phyloP scores from a whole-genome alignment of 2,888 invertebrate species.

The Leptopilina myrica region DNA sequence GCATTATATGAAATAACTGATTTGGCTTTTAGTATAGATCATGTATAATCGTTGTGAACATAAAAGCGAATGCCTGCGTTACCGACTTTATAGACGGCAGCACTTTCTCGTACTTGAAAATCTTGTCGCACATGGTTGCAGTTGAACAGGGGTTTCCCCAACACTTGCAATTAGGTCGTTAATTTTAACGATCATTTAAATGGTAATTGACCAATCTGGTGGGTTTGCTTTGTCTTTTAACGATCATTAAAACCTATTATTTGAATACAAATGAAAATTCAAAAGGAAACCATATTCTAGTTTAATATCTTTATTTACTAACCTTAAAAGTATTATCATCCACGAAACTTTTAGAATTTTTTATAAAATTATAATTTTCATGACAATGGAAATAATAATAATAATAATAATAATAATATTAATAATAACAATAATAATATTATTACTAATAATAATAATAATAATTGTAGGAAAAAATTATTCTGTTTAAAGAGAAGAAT shows the following conservation, averaged over 20 bases:
- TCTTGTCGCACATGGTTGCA: slow-evolving; percentile 12
- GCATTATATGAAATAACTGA: neutral
- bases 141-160: slow-evolving; percentile 15
- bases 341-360: neutral
- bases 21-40: neutral
- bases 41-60: slow-evolving; percentile 7
- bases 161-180: slow-evolving; percentile 16
- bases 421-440: too few relatives aligned
- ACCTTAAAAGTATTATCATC: too few relatives aligned
- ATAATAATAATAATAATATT: too few relatives aligned
- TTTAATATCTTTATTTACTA: slow-evolving; percentile 15
- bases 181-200: slow-evolving; percentile 24
- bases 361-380: neutral
- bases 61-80: slow-evolving; percentile 28
- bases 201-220: slow-evolving; percentile 32
- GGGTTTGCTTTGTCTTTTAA: slow-evolving; percentile 26
- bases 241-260: slow-evolving; percentile 21
- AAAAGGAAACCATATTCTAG: neutral
- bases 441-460: neutral
- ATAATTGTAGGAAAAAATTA: neutral
- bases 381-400: too few relatives aligned
- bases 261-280: slow-evolving; percentile 5
- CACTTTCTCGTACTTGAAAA: slow-evolving; percentile 46
- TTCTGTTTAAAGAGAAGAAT: too few relatives aligned
- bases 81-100: slow-evolving; percentile 49